Evolutionary conservation across 2,888 invertebrate genomes (phyloP).

Genomic region (Morinoia aosen): DNA sequence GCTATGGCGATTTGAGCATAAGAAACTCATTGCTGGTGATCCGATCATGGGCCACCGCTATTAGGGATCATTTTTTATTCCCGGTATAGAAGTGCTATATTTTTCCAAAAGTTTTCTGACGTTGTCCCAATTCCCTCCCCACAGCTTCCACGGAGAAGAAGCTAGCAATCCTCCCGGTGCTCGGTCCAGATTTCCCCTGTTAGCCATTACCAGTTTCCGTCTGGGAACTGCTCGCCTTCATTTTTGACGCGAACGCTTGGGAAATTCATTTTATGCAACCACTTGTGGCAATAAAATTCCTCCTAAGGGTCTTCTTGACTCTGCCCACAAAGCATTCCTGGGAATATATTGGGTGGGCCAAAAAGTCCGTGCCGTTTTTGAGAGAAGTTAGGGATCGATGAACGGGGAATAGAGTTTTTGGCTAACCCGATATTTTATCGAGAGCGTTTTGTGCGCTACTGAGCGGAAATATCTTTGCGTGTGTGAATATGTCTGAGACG

Average conservation of each 20-base stretch:
- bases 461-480: background rate
- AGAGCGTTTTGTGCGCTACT: background rate
- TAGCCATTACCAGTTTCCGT: background rate
- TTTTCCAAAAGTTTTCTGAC: background rate
- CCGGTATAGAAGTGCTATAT: background rate
- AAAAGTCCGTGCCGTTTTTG: background rate
- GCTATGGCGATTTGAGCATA: background rate
- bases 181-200: background rate
- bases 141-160: background rate
- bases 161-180: background rate
- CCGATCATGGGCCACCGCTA: background rate
- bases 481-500: background rate
- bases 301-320: slow-evolving; percentile 17
- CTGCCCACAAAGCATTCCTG: background rate
- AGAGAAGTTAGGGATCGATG: background rate
- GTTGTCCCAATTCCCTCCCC: background rate
- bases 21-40: background rate
- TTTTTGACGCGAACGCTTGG: background rate
- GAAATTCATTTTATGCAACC: slow-evolving; percentile 3
- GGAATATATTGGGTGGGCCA: background rate
- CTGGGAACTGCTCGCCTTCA: background rate
- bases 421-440: background rate
- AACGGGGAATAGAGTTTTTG: background rate
- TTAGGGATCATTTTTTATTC: background rate
- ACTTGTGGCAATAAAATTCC: slow-evolving; percentile 1